These are phyloP conservation scores for Scaptomyza cyrtandrae DNA, from an alignment of 2,888 invertebrate genomes.

Conservation along the genomic window DNA sequence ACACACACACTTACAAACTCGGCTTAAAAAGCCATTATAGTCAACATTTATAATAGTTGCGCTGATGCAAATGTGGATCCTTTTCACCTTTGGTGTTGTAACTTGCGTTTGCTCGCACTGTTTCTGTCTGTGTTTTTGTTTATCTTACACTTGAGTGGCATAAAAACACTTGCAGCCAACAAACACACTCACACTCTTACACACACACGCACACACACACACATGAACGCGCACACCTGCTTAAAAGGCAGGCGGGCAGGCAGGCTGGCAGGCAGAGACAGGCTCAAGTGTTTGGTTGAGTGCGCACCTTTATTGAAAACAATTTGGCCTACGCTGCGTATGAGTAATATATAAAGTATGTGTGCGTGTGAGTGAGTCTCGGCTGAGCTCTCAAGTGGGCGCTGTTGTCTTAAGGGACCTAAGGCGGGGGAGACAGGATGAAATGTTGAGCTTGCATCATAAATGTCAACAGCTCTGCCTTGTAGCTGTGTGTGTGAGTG, in stretches of 20 bases:
- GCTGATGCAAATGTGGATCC: constrained; percentile 49
- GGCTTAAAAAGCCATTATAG: constrained; percentile 81
- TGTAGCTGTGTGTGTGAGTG: constrained; percentile 1
- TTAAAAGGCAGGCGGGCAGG: constrained; percentile 31
- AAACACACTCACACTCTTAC: constrained; percentile 22
- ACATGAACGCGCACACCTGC: constrained; percentile 38
- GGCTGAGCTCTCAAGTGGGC: constrained; percentile 8
- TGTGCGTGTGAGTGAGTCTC: constrained; percentile 24
- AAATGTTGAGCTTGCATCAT: constrained; percentile 45
- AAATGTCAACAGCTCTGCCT: constrained; percentile 59
- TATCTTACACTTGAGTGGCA: constrained; percentile 73
- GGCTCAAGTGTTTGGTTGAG: constrained; percentile 54
- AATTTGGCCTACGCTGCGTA: constrained; percentile 68
- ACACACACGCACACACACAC: constrained; percentile 21
- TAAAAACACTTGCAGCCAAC: constrained; percentile 60
- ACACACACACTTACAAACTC: constrained; percentile 24
- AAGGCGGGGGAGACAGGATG: background rate
- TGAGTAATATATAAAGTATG: constrained; percentile 53
- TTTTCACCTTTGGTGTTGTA: constrained; percentile 16
- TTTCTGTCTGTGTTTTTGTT: constrained; percentile 57
- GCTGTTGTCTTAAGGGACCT: background rate
- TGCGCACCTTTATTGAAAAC: constrained; percentile 63
- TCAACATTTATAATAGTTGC: constrained; percentile 79
- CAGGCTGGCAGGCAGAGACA: constrained; percentile 32
- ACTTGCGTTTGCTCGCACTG: constrained; percentile 25